These are phyloP conservation scores for Myiagra hebetior DNA, from an alignment of 2,113 vertebrate genomes.

Conservation along the genomic window DNA sequence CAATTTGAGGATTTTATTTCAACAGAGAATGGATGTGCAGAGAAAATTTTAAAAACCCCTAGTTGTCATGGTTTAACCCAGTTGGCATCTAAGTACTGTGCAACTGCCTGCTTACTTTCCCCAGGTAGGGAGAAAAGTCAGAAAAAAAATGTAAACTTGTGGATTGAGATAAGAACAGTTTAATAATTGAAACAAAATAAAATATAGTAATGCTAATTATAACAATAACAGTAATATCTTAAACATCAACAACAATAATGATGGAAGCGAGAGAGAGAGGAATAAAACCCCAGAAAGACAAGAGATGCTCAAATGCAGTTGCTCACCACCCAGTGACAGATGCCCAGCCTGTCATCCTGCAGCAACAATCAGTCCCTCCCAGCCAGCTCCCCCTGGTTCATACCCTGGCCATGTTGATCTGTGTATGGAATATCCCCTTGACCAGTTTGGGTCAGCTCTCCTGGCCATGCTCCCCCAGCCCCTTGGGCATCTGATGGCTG, in stretches of 20 bases:
- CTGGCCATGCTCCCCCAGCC: not conserved
- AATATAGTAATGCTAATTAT: not conserved
- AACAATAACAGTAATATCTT: not conserved
- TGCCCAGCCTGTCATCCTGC: not conserved
- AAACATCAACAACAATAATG: not conserved
- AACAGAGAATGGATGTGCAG: not conserved
- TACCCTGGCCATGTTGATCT: accelerated
- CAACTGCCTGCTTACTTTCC: not conserved
- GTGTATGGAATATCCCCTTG: not conserved
- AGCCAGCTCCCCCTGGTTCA: not conserved
- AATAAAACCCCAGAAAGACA: not conserved
- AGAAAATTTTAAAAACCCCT: not conserved
- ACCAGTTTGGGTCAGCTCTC: accelerated
- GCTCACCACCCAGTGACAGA: not conserved
- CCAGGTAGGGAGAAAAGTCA: not conserved
- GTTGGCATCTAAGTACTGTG: not conserved
- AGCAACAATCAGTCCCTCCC: not conserved
- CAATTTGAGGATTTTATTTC: not conserved
- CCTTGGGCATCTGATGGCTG: accelerated
- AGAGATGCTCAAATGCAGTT: not conserved
- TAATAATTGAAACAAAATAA: not conserved
- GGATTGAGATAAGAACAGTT: not conserved
- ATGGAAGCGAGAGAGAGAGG: not conserved
- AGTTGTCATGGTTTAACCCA: not conserved
- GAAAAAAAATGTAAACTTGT: not conserved